Percentiles rank a stretch among this genome's conserved stretches.
Evolutionary conservation across 2,888 invertebrate species (phyloP).

Genomic region (Macrosoma leucophasiata): DNA sequence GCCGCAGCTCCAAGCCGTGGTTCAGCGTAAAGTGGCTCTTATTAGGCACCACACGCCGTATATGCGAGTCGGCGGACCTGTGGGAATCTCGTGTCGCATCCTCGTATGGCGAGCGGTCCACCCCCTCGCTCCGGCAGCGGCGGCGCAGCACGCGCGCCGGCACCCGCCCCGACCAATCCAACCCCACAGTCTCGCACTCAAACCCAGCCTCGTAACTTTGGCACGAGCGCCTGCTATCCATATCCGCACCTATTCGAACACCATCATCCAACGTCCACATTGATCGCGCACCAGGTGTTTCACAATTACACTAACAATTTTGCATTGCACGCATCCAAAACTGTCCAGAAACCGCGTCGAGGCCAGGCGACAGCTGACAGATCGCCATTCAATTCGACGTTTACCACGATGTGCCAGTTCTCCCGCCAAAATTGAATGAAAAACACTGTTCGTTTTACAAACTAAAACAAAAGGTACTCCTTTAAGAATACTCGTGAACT

Average conservation of each 20-base stretch:
- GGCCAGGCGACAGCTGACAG: constrained; percentile 63
- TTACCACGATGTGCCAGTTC: constrained; percentile 49
- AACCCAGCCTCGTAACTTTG: constrained; percentile 67
- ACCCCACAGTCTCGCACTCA: constrained; percentile 62
- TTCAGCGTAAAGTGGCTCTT: constrained; percentile 63
- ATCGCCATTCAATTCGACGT: constrained; percentile 54
- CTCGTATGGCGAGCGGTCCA: constrained; percentile 68
- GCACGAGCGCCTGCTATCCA: constrained; percentile 65
- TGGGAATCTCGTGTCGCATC: constrained; percentile 53
- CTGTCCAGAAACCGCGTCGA: constrained; percentile 45
- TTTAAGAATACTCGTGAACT: background rate
- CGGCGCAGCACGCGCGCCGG: constrained; percentile 64
- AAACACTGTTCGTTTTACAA: constrained; percentile 41
- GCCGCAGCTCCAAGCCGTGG: constrained; percentile 36
- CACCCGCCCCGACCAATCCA: constrained; percentile 56
- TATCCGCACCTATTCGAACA: constrained; percentile 56
- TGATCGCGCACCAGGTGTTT: constrained; percentile 44
- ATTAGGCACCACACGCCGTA: constrained; percentile 45
- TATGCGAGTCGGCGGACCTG: constrained; percentile 45
- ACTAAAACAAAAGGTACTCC: constrained; percentile 26
- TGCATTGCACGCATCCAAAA: constrained; percentile 43
- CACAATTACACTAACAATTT: constrained; percentile 65
- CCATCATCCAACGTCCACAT: constrained; percentile 65
- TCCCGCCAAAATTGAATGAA: constrained; percentile 69
- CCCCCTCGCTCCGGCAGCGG: constrained; percentile 69